A percentile compares a stretch with the other conserved stretches of the same genome.
Evolutionary conservation across 37 sponge, comb jelly and placozoan species (phyloP).

Genomic region (Spongilla lacustris): DNA sequence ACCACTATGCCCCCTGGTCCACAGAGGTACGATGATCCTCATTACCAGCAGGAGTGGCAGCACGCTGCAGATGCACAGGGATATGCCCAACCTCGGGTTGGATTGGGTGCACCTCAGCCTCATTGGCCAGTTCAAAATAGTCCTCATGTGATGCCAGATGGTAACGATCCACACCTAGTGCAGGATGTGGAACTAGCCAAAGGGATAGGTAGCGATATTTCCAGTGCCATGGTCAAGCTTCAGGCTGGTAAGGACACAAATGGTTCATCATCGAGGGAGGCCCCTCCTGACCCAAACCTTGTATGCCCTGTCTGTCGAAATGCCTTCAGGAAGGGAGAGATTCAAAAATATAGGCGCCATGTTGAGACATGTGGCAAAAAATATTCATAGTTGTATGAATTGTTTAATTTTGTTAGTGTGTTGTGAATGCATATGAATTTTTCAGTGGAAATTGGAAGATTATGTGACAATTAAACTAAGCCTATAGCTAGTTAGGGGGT

Average conservation of each 20-base stretch:
- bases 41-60: neutral
- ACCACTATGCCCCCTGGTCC: neutral
- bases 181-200: neutral
- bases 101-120: neutral
- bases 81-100: neutral
- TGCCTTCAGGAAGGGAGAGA: conserved; percentile 44
- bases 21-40: neutral
- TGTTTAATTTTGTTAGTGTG: no score
- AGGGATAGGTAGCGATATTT: neutral
- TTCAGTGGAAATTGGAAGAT: no score
- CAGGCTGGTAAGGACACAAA: neutral
- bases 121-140: neutral
- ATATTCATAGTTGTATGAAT: neutral
- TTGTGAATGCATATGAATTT: no score
- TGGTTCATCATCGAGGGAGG: neutral
- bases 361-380: neutral
- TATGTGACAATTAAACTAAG: no score
- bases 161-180: neutral
- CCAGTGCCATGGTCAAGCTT: neutral
- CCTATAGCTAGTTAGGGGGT: no score
- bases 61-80: neutral
- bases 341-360: conserved; percentile 41
- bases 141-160: neutral
- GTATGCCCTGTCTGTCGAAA: conserved; percentile 36
- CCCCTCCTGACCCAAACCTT: conserved; percentile 50